Evolutionary conservation across 2,888 invertebrate species (phyloP).

Genomic region (Stomorhina lunata): DNA sequence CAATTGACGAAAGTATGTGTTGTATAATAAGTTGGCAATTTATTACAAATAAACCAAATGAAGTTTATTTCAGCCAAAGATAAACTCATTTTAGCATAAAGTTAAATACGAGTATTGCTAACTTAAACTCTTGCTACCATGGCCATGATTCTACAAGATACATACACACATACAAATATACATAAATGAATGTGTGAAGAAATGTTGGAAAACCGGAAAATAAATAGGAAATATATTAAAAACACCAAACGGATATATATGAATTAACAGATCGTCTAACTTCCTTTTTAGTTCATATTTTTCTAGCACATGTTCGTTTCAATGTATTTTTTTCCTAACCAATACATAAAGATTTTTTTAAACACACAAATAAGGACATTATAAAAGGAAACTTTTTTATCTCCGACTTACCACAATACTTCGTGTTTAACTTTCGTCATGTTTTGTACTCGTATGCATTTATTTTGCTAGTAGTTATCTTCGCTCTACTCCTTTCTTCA

Average conservation of each 20-base stretch:
- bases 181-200: too few relatives aligned
- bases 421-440: slow-evolving; percentile 59
- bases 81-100: slow-evolving; percentile 11
- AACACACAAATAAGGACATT: neutral
- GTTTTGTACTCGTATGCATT: slow-evolving; percentile 29
- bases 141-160: too few relatives aligned
- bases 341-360: neutral
- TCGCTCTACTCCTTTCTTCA: slow-evolving; percentile 15
- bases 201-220: slow-evolving; percentile 73
- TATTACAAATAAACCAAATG: slow-evolving; percentile 62
- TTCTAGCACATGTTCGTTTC: slow-evolving; percentile 11
- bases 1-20: slow-evolving; percentile 59
- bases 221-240: slow-evolving; percentile 78
- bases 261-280: slow-evolving; percentile 75
- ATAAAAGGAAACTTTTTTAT: slow-evolving; percentile 41
- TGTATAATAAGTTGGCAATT: slow-evolving; percentile 61
- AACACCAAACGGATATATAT: slow-evolving; percentile 76
- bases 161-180: too few relatives aligned
- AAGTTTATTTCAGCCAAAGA: slow-evolving; percentile 45
- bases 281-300: slow-evolving; percentile 55
- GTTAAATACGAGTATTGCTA: slow-evolving; percentile 30
- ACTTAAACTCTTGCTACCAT: slow-evolving; percentile 17
- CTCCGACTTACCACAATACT: slow-evolving; percentile 37
- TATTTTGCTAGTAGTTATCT: slow-evolving; percentile 52
- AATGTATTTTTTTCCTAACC: slow-evolving; percentile 17